Conservation (phyloP, 2,113 vertebrate genomes). For the Rhombomys opimus region DNA sequence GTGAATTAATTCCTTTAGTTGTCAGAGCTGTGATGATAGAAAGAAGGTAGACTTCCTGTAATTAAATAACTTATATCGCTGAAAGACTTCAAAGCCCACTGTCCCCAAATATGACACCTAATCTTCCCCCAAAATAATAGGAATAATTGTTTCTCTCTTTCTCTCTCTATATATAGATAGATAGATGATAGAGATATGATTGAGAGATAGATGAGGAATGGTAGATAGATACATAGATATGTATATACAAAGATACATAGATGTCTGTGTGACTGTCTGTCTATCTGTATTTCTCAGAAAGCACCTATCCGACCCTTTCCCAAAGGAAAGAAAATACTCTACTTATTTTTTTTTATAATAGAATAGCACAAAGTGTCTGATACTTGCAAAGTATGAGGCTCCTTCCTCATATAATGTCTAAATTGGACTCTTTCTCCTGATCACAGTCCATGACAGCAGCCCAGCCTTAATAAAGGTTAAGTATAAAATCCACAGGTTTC, state of each 20-base stretch:
- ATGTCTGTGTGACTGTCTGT: too few species aligned
- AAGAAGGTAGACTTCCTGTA: background rate
- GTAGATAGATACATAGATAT: background rate
- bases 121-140: background rate
- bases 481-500: background rate
- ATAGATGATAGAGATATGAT: background rate
- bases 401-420: background rate
- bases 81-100: background rate
- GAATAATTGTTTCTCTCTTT: background rate
- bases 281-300: background rate
- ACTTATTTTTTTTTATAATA: background rate
- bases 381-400: background rate
- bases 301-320: background rate
- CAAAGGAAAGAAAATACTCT: background rate
- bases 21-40: background rate
- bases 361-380: background rate
- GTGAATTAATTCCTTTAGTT: background rate
- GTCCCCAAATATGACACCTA: background rate
- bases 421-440: background rate
- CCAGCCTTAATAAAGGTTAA: background rate
- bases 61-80: background rate
- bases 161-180: background rate
- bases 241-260: background rate
- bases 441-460: background rate
- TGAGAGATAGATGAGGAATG: too few species aligned